Base-by-base conservation (phyloP, 1,140 invertebrate species). In the Drosophila takahashii region DNA sequence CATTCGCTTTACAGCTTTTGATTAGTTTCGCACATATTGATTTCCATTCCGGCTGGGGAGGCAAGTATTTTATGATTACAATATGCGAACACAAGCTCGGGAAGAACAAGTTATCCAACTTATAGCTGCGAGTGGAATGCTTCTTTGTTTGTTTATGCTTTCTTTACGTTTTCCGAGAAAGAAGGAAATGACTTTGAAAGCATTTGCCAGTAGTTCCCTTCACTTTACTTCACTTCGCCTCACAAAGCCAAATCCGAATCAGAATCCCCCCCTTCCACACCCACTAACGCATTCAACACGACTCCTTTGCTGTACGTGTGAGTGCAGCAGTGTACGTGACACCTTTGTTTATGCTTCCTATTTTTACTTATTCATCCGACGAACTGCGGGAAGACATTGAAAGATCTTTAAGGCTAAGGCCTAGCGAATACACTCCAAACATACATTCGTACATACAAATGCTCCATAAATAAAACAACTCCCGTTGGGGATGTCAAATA, bases 331-430 rank as follows among this genome's bases (percentile, higher is more conserved):
- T 75, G 69, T 83, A 86, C 83, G 83, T 86, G 83, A 86, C 84
- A 77, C 70, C 83, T 89, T 89, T 87, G 76, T 89, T 87, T 87
- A 87, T 83, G 64, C 71, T 64, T 76, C 72, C 77, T 83, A 77
- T 89, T 79, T 69, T 72, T 78, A 61, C 77, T 60, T 58, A 70
- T 60, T 75, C 71, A 71, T 53, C 59, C 48, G 54, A 22, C 48
- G 59, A 51, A 45, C 54, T 44, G 39, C 4, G 22, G 48, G 39
- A n/a, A 39, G 81, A 59, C 81, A 86, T 86, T 87, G 83, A 83
- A 81, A 45, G 62, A 71, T 79, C 48, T 75, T 75, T 83, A 89
- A 81, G 81, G 81, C 74, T 87, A 72, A 86, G 61, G 44, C 41
- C 48, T 51, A 67, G 64, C 74, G 56, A 84, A 58, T 54, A 80